Conservation (phyloP, 2,113 vertebrate species). For the Motacilla alba region DNA sequence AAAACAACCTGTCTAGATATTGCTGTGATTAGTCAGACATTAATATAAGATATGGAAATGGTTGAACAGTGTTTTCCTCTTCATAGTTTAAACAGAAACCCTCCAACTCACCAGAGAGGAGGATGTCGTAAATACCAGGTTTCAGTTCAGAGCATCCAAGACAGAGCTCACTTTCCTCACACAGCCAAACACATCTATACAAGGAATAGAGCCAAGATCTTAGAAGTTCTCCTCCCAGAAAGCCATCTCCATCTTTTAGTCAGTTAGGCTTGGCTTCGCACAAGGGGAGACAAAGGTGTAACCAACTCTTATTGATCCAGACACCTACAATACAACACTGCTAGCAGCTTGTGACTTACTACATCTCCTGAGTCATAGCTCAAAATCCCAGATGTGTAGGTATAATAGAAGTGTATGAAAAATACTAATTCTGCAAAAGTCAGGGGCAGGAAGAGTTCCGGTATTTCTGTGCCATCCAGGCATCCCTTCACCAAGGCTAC, state of each 20-base stretch:
- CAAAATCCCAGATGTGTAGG: background rate
- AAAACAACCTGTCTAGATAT: background rate
- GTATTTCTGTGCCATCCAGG: background rate
- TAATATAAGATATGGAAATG: background rate
- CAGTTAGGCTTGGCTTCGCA: background rate
- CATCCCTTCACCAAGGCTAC: background rate
- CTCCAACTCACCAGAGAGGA: background rate
- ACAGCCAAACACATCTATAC: background rate
- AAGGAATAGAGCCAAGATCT: background rate
- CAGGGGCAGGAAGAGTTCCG: background rate
- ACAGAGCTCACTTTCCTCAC: background rate
- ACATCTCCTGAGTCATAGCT: background rate
- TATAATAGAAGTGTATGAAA: background rate
- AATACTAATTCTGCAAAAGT: background rate
- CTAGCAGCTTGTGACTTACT: background rate
- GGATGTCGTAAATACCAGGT: background rate
- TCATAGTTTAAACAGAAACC: background rate
- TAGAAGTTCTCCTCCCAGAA: background rate
- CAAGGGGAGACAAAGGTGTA: background rate
- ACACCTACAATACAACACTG: background rate
- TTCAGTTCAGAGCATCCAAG: background rate
- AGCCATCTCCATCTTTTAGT: background rate
- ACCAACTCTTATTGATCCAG: background rate
- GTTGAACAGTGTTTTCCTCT: background rate
- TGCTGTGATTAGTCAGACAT: background rate